Evolutionary conservation across 2,113 vertebrate genomes (phyloP).

Genomic region (Oxyura jamaicensis): DNA sequence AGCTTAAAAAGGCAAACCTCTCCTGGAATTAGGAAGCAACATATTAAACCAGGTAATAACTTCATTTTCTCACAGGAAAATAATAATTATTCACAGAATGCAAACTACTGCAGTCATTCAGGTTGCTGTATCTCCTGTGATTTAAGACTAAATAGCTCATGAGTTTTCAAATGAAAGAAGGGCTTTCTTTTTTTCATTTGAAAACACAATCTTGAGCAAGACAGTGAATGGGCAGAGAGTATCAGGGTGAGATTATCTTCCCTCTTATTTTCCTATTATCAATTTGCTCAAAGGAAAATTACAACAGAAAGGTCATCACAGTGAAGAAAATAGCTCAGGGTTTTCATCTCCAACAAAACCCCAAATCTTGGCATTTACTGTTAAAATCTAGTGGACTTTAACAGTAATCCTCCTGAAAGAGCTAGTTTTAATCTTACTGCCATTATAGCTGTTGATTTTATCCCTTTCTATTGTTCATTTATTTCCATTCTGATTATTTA

Average conservation of each 20-base stretch:
- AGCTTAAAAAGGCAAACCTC: not conserved
- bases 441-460: conserved; percentile 68
- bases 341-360: conserved; percentile 68
- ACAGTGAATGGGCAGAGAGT: not conserved
- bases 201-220: not conserved
- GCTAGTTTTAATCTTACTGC: conserved; percentile 66
- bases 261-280: conserved; percentile 8
- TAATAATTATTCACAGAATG: not conserved
- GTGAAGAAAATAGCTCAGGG: conserved; percentile 65
- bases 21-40: conserved; percentile 1
- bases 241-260: not conserved
- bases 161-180: not conserved
- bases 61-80: not conserved
- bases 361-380: conserved; percentile 71
- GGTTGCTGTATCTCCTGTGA: not conserved
- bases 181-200: not conserved
- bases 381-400: conserved; percentile 76
- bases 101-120: not conserved
- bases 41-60: not conserved
- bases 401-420: conserved; percentile 74
- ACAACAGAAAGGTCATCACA: conserved; percentile 48
- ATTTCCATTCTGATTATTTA: conserved; percentile 82
- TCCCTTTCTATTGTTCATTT: conserved; percentile 74
- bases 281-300: conserved; percentile 60
- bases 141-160: not conserved